Evolutionary conservation across 1,140 invertebrate species (phyloP).

Genomic region (Papilio polytes): DNA sequence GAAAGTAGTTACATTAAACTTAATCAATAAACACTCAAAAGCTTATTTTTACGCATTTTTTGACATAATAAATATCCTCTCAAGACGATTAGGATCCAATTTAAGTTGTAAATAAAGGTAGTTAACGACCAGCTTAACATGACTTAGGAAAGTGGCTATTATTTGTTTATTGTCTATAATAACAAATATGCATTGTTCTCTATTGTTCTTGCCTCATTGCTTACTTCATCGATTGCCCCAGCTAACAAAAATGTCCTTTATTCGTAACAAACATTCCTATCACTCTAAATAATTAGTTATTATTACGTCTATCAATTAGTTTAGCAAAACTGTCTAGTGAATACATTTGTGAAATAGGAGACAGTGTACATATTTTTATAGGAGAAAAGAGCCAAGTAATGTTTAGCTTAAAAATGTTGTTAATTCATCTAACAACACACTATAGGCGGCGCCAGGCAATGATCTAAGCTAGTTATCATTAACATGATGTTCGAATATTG

Average conservation of each 20-base stretch:
- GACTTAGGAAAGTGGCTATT: background rate
- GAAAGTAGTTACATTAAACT: background rate
- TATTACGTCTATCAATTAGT: background rate
- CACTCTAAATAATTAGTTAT: background rate
- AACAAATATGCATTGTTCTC: background rate
- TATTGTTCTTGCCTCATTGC: background rate
- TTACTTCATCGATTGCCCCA: background rate
- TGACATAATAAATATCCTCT: background rate
- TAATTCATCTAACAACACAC: no score
- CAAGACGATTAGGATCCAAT: background rate
- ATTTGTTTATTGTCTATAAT: background rate
- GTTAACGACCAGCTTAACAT: background rate
- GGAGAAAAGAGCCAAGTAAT: no score
- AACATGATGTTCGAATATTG: no score
- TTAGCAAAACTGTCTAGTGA: no score
- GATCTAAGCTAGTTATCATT: no score
- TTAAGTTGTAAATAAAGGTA: background rate
- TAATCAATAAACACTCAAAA: background rate
- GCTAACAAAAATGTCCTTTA: conserved; percentile 3
- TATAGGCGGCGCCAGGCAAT: no score
- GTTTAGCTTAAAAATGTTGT: no score
- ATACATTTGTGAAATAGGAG: no score
- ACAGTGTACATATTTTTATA: no score
- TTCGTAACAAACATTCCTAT: conserved; percentile 1
- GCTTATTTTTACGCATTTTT: background rate